Percentiles rank a stretch among this genome's conserved stretches.
Conservation (phyloP, 2,797 vertebrate genomes). For the Gadopsis bispinosus region DNA sequence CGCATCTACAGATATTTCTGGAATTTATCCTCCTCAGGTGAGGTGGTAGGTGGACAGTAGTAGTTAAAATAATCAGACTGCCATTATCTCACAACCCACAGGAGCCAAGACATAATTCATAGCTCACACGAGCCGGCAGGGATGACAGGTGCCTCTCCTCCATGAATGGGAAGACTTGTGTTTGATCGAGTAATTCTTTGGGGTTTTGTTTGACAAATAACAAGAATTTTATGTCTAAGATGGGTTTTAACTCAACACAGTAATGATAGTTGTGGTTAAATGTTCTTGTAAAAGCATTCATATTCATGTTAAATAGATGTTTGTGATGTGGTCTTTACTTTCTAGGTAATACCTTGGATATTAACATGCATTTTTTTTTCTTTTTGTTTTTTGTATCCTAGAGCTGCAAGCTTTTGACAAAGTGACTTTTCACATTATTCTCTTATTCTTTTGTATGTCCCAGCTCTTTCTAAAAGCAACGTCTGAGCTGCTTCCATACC, state of each 20-base stretch:
- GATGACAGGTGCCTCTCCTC: constrained; percentile 54
- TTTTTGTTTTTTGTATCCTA: constrained; percentile 46
- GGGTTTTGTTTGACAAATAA: constrained; percentile 53
- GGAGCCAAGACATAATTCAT: constrained; percentile 67
- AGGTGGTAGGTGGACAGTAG: constrained; percentile 52
- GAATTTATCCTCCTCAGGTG: constrained; percentile 57
- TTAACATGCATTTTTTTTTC: not conserved
- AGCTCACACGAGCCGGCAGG: constrained; percentile 51
- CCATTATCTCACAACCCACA: constrained; percentile 67
- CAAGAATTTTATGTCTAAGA: constrained; percentile 39
- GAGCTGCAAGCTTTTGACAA: constrained; percentile 36
- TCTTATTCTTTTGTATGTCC: constrained; percentile 40
- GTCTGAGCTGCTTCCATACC: constrained; percentile 49
- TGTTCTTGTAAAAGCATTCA: constrained; percentile 46
- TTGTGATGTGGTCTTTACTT: constrained; percentile 30
- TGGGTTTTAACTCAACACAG: constrained; percentile 18
- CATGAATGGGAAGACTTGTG: constrained; percentile 61
- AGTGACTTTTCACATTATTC: constrained; percentile 22
- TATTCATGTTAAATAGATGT: constrained; percentile 30
- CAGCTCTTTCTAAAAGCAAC: constrained; percentile 42
- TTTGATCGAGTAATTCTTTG: constrained; percentile 62
- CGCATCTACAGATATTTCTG: constrained; percentile 55
- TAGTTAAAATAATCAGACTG: constrained; percentile 71
- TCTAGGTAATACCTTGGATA: constrained; percentile 18
- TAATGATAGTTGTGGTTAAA: constrained; percentile 52